Evolutionary conservation across 2,113 vertebrate genomes (phyloP).

Genomic region (Calypte anna): DNA sequence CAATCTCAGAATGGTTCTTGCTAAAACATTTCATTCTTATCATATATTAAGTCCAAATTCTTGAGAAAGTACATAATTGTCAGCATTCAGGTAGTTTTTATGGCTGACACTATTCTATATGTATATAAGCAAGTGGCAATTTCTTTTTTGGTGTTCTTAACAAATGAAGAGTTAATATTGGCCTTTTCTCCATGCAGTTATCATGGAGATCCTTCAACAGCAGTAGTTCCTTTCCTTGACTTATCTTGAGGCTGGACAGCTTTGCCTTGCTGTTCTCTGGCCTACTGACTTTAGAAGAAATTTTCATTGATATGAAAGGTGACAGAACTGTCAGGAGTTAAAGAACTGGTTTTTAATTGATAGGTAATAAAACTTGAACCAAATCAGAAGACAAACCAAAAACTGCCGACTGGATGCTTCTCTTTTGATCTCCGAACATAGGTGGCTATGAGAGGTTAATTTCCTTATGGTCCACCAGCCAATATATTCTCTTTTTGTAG

Average conservation of each 20-base stretch:
- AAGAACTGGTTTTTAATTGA: not conserved
- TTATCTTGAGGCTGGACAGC: not conserved
- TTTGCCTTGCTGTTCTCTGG: not conserved
- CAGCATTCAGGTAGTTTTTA: not conserved
- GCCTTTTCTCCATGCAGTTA: not conserved
- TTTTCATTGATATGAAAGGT: not conserved
- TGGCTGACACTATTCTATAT: not conserved
- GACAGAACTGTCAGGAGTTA: not conserved
- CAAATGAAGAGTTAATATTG: not conserved
- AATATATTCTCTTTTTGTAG: not conserved
- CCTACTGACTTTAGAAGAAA: not conserved
- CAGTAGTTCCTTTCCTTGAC: not conserved
- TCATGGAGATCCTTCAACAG: not conserved
- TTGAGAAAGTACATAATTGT: not conserved
- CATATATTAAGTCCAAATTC: not conserved
- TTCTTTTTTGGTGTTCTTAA: not conserved
- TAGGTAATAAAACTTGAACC: not conserved
- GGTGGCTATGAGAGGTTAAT: not conserved
- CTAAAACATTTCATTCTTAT: not conserved
- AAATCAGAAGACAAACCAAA: not conserved
- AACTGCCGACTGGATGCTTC: not conserved
- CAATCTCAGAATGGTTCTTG: not conserved
- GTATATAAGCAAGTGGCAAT: not conserved
- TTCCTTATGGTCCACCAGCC: not conserved
- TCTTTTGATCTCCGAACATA: not conserved